Evolutionary conservation across 2,888 invertebrate species (phyloP), one percentile per base, ranked within the genome.

Genomic region (Cenopis cana): DNA sequence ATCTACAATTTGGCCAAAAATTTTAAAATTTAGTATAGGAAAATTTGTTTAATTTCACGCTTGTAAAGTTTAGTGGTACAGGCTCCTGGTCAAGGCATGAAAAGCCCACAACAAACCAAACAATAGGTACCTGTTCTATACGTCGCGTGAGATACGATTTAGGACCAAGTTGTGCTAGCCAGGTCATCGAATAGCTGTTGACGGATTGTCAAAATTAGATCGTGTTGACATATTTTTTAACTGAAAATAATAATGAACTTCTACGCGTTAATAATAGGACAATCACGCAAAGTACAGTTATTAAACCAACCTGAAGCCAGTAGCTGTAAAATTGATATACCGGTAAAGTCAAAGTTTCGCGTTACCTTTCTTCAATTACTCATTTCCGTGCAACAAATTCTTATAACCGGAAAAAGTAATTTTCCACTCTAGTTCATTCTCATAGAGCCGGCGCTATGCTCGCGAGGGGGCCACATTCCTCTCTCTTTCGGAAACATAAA

Each of bases 391-490:
- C 38, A 64, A 24, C 62, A 52, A 64, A 64, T 52, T 38, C 62
- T 64, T 38, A 52, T n/a, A 20, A 33, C 52, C 62, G 62, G 62
- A 64, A 64, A 64, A 64, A 54, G 52, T 38, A 64, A 64, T 64
- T 64, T 64, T 64, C 62, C 62, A 64, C 62, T 64, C 62, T 64
- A 64, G 52, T 64, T 64, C 36, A 52, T 64, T 36, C 49, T n/a
- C 52, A 64, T 38, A 38, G 54, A 24, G 62, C 38, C 20, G 59
- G 41, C 14, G 60, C 20, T 52, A 52, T n/a, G n/a, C n/a, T n/a
- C 12, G 38, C 20, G 62, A n/a, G 62, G 62, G 62, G 62, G 11
- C 52, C 38, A 33, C 18, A 20, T 64, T 36, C 14, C 50, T 36
- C 50, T 64, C 52, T 38, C 62, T 64, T 54, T 64, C 62, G 38